Percentiles rank a stretch among this genome's conserved stretches.
Conservation (phyloP, 2,113 vertebrate genomes). For the Centropristis striata region DNA sequence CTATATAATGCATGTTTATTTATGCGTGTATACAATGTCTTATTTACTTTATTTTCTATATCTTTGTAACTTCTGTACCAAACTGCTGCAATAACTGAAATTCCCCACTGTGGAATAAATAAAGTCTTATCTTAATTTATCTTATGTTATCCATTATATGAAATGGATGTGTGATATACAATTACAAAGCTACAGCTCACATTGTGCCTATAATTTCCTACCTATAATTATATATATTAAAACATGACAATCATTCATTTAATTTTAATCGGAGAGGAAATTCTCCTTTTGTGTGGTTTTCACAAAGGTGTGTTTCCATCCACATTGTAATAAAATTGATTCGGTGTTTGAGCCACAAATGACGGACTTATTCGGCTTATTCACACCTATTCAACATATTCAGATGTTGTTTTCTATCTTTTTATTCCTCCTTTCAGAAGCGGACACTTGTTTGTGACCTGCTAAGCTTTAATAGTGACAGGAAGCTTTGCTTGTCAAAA, state of each 20-base stretch:
- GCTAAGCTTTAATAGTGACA: slow-evolving; percentile 15
- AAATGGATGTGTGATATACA: too few relatives aligned
- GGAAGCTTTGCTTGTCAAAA: slow-evolving; percentile 15
- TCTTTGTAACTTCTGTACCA: too few relatives aligned
- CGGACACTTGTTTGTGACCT: not conserved
- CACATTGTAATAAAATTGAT: not conserved
- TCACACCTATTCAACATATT: slow-evolving; percentile 2
- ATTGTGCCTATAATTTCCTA: not conserved
- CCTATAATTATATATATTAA: not conserved
- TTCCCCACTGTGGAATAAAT: too few relatives aligned
- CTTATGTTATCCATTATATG: too few relatives aligned
- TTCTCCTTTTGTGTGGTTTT: not conserved
- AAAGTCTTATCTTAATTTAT: too few relatives aligned
- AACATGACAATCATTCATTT: too few relatives aligned
- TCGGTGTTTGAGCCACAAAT: not conserved
- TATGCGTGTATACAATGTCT: too few relatives aligned
- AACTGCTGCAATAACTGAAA: too few relatives aligned
- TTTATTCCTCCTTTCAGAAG: not conserved
- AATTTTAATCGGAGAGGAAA: not conserved
- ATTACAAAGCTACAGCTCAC: not conserved
- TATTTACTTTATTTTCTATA: too few relatives aligned
- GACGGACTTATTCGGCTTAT: not conserved
- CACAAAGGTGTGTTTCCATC: not conserved
- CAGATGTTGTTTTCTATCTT: not conserved
- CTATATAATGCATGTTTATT: too few relatives aligned